phyloP scores from a whole-genome alignment of 2,888 invertebrate species.

The Diarsia mendica region DNA sequence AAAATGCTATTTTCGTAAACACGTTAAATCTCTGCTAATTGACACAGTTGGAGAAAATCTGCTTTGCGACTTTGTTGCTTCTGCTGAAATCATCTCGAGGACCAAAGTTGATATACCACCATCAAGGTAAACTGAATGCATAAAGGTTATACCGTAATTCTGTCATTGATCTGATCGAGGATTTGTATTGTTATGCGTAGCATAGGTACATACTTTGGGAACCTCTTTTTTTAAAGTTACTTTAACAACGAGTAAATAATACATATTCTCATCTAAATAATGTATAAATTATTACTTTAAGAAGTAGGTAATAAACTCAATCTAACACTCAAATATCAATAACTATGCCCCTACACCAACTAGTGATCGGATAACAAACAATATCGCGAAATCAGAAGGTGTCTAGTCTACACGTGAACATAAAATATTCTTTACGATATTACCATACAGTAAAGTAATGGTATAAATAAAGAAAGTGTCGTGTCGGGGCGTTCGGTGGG shows the following conservation, averaged over 20 bases:
- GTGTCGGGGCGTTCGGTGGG: constrained; percentile 83
- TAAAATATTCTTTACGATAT: constrained; percentile 85
- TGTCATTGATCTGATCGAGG: background rate
- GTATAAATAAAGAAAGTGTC: constrained; percentile 87
- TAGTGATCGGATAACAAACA: constrained; percentile 54
- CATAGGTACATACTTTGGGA: background rate
- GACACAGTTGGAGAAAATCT: background rate
- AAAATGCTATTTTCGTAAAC: too few species aligned
- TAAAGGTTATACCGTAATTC: background rate
- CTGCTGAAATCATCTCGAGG: background rate
- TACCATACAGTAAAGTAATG: constrained; percentile 80
- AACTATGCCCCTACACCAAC: constrained; percentile 52
- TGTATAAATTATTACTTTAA: too few species aligned
- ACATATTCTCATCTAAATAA: too few species aligned
- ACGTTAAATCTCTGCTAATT: too few species aligned
- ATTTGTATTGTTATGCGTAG: too few species aligned
- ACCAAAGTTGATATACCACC: background rate
- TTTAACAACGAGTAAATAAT: too few species aligned
- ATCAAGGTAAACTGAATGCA: background rate
- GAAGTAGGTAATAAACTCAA: constrained; percentile 20
- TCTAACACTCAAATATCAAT: constrained; percentile 48
- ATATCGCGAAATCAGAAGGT: constrained; percentile 77
- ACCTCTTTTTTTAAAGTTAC: background rate
- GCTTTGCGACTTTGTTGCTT: background rate
- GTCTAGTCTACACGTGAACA: constrained; percentile 76